Evolutionary conservation across 2,113 vertebrate species (phyloP), one percentile per base, ranked within the genome.

Genomic region (Myiozetetes cayanensis): DNA sequence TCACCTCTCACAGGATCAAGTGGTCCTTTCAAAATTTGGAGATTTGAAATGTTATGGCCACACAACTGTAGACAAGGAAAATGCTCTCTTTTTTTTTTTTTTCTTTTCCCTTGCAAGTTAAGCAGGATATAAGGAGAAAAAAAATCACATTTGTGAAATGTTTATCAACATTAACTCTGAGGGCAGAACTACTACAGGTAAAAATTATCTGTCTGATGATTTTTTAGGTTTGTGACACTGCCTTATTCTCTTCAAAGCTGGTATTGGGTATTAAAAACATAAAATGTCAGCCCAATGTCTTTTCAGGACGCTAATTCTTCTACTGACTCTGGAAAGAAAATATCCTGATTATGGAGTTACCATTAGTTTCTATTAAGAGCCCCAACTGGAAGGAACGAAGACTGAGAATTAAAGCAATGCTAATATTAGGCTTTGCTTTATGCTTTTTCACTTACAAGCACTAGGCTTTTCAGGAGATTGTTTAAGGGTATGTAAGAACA

Each of bases 1-100:
- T 90, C 92, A 89, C 65, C 90, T 96, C 93, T 91, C 91, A 95
- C 80, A 94, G 81, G 92, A 84, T 91, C 90, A 97, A 96, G 81
- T 44, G 81, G 87, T 83, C 35, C 85, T 97, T 97, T 97, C 95
- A 96, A 93, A 95, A 92, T 84, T 5, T 58, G 82, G 86, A 97
- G 75, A 94, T 22, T 33, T 90, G 72, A 94, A 93, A 92, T 75
- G 55, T 55, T 66, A 90, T 21, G 65, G 55, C 46, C 80, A 75
- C 76, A 91, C 55, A 90, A 94, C 55, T 84, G 55, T 10, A 72
- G 91, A 77, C 74, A 61, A 84, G 74, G 85, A 84, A 89, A 89
- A 85, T 47, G 37, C 24, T 6, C 4, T 20, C 28, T 61, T 47
- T 47, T 47, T 47, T 49, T 25, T n/a, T 39, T 8, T 6, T 19